phyloP scores from a whole-genome alignment of 2,888 invertebrate genomes.

The Lasiommata megera region DNA sequence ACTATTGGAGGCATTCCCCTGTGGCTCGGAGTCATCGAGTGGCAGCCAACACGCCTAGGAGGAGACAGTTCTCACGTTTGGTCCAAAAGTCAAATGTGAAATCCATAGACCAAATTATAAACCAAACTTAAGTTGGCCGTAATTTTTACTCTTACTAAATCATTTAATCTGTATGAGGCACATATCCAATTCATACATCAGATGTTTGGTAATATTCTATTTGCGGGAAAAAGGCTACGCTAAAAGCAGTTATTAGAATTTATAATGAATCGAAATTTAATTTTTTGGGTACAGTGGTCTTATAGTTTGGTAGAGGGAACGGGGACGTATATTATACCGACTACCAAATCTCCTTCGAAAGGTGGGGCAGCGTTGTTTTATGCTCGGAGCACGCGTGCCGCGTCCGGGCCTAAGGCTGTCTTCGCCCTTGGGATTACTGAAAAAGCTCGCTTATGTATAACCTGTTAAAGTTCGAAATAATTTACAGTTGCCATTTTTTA shows the following conservation, averaged over 20 bases:
- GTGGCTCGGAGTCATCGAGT: slow-evolving; percentile 37
- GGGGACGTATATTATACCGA: background rate
- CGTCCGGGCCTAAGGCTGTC: slow-evolving; percentile 45
- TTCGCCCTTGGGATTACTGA: slow-evolving; percentile 29
- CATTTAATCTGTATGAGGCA: no score
- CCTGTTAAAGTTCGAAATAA: slow-evolving; percentile 18
- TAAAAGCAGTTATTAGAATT: no score
- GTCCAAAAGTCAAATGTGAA: no score
- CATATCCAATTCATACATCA: no score
- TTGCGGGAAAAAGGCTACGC: no score
- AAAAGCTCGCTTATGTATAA: slow-evolving; percentile 10
- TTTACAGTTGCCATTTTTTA: background rate
- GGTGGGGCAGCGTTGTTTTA: background rate
- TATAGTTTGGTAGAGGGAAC: background rate
- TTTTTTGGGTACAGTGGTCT: background rate
- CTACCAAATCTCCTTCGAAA: background rate
- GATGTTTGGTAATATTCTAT: no score
- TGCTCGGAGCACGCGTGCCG: slow-evolving; percentile 43
- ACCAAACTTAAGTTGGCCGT: no score
- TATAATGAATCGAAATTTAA: no score
- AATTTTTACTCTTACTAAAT: no score
- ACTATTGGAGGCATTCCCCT: slow-evolving; percentile 70
- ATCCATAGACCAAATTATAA: no score
- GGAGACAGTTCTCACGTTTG: background rate
- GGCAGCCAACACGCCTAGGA: background rate